These are phyloP conservation scores for Scolanthus callimorphus DNA, from an alignment of 92 coral and sea anemone species.

Conservation along the genomic window DNA sequence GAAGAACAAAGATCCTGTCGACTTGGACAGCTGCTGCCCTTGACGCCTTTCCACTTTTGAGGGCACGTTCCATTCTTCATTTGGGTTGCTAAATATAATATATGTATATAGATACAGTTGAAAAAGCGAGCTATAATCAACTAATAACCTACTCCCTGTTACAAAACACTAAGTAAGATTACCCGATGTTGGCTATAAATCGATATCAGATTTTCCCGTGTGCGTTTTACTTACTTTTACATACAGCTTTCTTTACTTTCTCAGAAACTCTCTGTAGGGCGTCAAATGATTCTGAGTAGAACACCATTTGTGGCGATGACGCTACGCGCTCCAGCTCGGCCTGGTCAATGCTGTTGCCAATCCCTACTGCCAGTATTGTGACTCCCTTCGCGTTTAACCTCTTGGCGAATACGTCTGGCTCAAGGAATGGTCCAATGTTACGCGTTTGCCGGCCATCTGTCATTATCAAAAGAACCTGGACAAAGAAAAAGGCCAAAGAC, in stretches of 20 bases:
- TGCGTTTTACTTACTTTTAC: slow-evolving; percentile 46
- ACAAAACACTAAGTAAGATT: neutral
- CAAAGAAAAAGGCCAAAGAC: neutral
- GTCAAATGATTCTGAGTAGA: slow-evolving; percentile 33
- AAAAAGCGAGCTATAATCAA: too few species aligned
- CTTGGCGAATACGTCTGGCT: slow-evolving; percentile 24
- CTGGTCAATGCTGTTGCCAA: slow-evolving; percentile 33
- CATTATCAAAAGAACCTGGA: slow-evolving; percentile 42
- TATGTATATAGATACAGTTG: too few species aligned
- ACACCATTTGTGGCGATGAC: slow-evolving; percentile 19
- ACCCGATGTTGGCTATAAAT: too few species aligned
- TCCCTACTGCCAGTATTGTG: slow-evolving; percentile 42
- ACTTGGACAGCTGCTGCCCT: slow-evolving; percentile 17
- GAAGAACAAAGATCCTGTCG: slow-evolving; percentile 3
- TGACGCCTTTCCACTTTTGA: slow-evolving; percentile 16
- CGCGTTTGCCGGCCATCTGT: slow-evolving; percentile 58
- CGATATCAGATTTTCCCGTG: too few species aligned
- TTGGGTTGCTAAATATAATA: slow-evolving; percentile 1
- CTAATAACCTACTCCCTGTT: too few species aligned
- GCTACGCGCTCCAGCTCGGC: slow-evolving; percentile 46
- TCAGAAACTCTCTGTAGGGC: slow-evolving; percentile 17
- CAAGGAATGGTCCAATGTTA: slow-evolving; percentile 18
- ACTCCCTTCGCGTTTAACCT: slow-evolving; percentile 41
- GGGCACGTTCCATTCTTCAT: slow-evolving; percentile 6
- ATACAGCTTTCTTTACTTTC: slow-evolving; percentile 13